These are phyloP conservation scores for Xiphorhynchus erythropygius DNA, from an alignment of 2,797 vertebrate genomes.

Conservation along the genomic window DNA sequence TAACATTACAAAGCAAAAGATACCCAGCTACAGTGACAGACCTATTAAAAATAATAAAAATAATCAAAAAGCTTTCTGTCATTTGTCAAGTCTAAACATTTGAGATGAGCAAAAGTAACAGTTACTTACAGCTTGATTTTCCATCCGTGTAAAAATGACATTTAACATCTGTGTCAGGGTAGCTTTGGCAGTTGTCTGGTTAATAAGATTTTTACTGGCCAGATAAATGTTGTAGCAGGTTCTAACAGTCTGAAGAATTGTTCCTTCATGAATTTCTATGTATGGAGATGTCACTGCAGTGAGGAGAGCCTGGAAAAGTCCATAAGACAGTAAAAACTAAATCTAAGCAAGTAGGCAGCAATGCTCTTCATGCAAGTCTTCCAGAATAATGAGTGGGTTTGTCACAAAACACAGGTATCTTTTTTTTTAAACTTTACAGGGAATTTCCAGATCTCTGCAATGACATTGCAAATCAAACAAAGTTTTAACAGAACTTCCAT, in stretches of 20 bases:
- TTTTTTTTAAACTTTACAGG: neutral
- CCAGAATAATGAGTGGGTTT: neutral
- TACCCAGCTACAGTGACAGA: neutral
- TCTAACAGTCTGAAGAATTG: slow-evolving; percentile 92
- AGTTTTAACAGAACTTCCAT: neutral
- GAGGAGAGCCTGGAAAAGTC: slow-evolving; percentile 86
- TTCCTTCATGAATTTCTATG: slow-evolving; percentile 97
- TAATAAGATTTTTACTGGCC: slow-evolving; percentile 98
- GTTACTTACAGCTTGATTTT: slow-evolving; percentile 91
- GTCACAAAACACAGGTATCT: neutral
- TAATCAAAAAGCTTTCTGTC: neutral
- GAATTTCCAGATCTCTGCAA: neutral
- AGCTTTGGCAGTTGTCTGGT: slow-evolving; percentile 98
- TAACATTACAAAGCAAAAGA: neutral
- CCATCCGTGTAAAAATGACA: slow-evolving; percentile 97
- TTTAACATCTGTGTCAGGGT: slow-evolving; percentile 98
- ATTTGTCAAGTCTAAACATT: neutral
- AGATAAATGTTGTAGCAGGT: slow-evolving; percentile 99
- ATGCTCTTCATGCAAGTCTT: neutral
- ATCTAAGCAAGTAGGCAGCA: neutral
- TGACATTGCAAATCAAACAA: neutral
- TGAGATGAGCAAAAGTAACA: neutral
- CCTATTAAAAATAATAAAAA: neutral
- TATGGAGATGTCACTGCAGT: slow-evolving; percentile 94
- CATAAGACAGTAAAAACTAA: neutral